A percentile compares a stretch with the other conserved stretches of the same genome.
Conservation (phyloP, 1,140 invertebrate genomes). For the Zaprionus inermis region DNA sequence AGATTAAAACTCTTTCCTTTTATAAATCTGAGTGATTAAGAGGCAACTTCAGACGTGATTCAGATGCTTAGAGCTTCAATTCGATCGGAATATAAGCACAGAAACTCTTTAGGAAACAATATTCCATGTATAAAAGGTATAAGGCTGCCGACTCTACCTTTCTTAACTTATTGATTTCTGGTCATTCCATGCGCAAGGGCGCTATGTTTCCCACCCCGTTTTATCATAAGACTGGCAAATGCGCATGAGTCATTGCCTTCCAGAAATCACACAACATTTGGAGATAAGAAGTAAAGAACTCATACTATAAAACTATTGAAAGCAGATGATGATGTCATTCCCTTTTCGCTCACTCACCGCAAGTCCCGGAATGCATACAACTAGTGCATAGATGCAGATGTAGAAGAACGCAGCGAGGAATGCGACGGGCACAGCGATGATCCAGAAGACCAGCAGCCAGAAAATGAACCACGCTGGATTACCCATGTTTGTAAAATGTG, state of each 20-base stretch:
- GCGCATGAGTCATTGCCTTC: constrained; percentile 53
- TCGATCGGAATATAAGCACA: too few relatives aligned
- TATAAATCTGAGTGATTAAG: too few relatives aligned
- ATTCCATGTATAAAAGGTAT: too few relatives aligned
- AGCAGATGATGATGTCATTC: constrained; percentile 38
- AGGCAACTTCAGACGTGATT: too few relatives aligned
- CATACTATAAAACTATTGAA: constrained; percentile 17
- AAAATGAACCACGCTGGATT: constrained; percentile 89
- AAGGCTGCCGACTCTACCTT: neutral
- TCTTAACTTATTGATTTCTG: neutral
- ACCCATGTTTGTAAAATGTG: constrained; percentile 73
- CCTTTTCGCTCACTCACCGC: constrained; percentile 84
- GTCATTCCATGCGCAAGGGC: neutral
- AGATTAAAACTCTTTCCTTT: too few relatives aligned
- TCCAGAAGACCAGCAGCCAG: constrained; percentile 91
- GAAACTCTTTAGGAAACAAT: too few relatives aligned
- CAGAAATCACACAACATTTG: constrained; percentile 31
- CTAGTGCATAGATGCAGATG: constrained; percentile 89
- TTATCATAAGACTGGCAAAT: constrained; percentile 41
- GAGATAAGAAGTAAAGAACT: constrained; percentile 49
- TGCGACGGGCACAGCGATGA: constrained; percentile 90
- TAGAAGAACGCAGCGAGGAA: constrained; percentile 90
- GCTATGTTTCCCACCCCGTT: constrained; percentile 10
- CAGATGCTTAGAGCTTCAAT: neutral
- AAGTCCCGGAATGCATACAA: constrained; percentile 88